Base-by-base conservation (phyloP, 2,888 invertebrate genomes). In the Eledona agricola region DNA sequence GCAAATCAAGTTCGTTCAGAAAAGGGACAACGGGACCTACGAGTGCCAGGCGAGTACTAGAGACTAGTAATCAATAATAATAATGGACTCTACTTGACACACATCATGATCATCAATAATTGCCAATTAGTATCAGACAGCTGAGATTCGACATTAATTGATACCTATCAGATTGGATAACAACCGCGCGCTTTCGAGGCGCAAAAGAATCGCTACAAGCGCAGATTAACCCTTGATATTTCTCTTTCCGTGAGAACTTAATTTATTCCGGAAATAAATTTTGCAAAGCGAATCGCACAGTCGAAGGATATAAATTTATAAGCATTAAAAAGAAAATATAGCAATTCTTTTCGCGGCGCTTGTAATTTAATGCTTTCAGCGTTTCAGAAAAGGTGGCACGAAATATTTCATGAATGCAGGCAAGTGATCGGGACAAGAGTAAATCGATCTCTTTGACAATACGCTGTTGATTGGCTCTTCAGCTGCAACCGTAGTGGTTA, bases 1-100 rank as follows among this genome's bases (percentile, higher is more conserved):
- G 64, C 93, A 94, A 80, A 93, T 95, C 78, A 94, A 94, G 79
- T 95, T 91, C 78, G 93, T 94, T 62, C 93, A 94, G 78, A 90
- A 90, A 72, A 82, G 93, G 71, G 94, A 95, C 80, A 93, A 93
- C 73, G 95, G 95, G 65, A 91, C 92, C 57, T 95, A 95, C 79
- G 93, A 93, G 76, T 93, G 93, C 77, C 93, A 94, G 88, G 93
- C 94, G 78, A 80, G 76, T 67, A 23, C 50, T n/a, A n/a, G n/a
- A n/a, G n/a, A n/a, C n/a, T n/a, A n/a, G n/a, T n/a, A n/a, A n/a
- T n/a, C n/a, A n/a, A n/a, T n/a, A n/a, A n/a, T n/a, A n/a, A n/a
- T n/a, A n/a, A n/a, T n/a, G n/a, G n/a, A n/a, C n/a, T n/a, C n/a
- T n/a, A 28, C 45, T 45, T 34, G 32, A 34, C 34, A 45, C 34